Evolutionary conservation across 1,140 invertebrate genomes (phyloP), one percentile per base, ranked within the genome.

Genomic region (Macrotrachela quadricornifera): DNA sequence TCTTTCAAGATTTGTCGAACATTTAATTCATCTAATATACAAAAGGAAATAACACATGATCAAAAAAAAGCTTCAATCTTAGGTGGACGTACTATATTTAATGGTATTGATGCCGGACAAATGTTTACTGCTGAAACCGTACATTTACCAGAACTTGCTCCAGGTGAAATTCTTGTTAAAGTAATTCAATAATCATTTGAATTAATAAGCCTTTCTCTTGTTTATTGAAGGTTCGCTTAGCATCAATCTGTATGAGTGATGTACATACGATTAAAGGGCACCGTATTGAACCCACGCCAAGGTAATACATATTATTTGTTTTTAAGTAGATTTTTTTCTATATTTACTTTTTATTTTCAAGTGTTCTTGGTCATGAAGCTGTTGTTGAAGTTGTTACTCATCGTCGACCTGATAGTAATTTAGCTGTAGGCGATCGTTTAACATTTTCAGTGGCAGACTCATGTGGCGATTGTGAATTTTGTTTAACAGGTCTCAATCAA

Each of bases 281-380:
- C 15, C 46, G 51, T 36, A 54, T 21, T 36, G 51, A 54, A 42
- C 51, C 51, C 1, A 54, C 51, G 18, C 51, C 51, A 1, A 46
- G 40, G 41, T 15, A 30, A 11, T 41, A 18, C 8, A 16, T n/a
- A 16, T 30, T 30, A 30, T 2, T 15, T 43, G 15, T 4, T 43
- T 43, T 30, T 30, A n/a, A 8, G 21, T 30, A 8, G 21, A 30
- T 30, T 30, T 4, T 30, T 30, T 30, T 2, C 2, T 6, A 43
- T 3, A 15, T 17, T 41, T 41, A 2, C 10, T n/a, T 17, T 39
- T 39, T 40, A 0, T 16, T 38, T 39, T 39, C 6, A 39, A 17
- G 38, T 17, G 51, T 54, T 41, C 44, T 54, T 14, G 51, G 51
- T 9, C 51, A 54, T 49, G 51, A 54, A 49, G 51, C 51, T 3